Evolutionary conservation across 2,113 vertebrate genomes (phyloP).

Genomic region (Mixornis gularis): DNA sequence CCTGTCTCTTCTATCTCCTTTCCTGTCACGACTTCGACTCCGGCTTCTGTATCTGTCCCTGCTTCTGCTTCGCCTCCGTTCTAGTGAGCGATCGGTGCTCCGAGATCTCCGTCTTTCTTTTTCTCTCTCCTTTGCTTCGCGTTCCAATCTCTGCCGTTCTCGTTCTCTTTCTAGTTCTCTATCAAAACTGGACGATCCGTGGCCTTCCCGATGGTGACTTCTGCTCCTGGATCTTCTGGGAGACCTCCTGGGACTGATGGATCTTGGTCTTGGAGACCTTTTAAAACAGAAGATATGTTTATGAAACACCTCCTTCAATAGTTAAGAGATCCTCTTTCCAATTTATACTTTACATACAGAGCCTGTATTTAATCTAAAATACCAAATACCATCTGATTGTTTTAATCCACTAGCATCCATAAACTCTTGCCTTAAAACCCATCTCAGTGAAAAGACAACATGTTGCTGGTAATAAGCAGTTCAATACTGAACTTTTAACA

Average conservation of each 20-base stretch:
- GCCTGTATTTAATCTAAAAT: neutral
- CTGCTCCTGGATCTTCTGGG: conserved; percentile 92
- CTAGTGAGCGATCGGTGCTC: conserved; percentile 73
- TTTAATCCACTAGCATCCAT: neutral
- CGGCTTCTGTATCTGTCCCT: conserved; percentile 78
- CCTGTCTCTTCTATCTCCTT: conserved; percentile 82
- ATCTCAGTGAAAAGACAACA: neutral
- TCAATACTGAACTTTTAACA: neutral
- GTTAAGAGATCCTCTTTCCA: neutral
- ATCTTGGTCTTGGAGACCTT: conserved; percentile 86
- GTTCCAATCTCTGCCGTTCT: conserved; percentile 90
- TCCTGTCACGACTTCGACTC: conserved; percentile 79
- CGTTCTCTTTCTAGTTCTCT: conserved; percentile 92
- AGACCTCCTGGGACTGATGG: conserved; percentile 85
- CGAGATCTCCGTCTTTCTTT: conserved; percentile 79
- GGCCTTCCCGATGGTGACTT: conserved; percentile 89
- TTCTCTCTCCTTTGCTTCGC: conserved; percentile 83
- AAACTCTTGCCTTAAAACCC: neutral
- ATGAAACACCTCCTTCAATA: neutral
- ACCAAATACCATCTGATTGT: neutral
- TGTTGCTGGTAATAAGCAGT: neutral
- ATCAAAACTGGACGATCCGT: conserved; percentile 89
- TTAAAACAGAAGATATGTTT: neutral
- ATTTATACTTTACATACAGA: neutral
- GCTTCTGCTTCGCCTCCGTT: conserved; percentile 78